Conservation (phyloP, 2,888 invertebrate species). For the Dryobota labecula region DNA sequence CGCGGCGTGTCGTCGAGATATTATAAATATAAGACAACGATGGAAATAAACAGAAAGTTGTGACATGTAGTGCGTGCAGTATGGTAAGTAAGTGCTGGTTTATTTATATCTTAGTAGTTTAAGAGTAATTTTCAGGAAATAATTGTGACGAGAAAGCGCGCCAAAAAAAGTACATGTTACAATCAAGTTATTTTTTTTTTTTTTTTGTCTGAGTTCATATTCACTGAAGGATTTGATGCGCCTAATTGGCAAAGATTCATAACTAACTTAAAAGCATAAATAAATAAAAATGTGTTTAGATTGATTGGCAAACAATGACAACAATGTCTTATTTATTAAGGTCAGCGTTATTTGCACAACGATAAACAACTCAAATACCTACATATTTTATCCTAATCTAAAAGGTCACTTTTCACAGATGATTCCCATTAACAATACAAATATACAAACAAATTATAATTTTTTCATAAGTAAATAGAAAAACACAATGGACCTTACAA, state of each 20-base stretch:
- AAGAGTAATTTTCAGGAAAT: not conserved
- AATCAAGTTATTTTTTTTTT: not conserved
- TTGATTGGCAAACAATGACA: not conserved
- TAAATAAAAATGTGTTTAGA: not conserved
- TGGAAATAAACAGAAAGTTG: slow-evolving; percentile 55
- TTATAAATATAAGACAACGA: slow-evolving; percentile 66
- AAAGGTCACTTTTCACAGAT: slow-evolving; percentile 5
- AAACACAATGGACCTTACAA: too few species aligned
- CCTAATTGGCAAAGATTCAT: not conserved
- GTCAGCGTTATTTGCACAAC: not conserved
- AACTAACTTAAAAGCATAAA: not conserved
- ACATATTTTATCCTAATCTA: slow-evolving; percentile 9
- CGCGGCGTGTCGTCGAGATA: slow-evolving; percentile 46
- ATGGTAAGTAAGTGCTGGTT: slow-evolving; percentile 63
- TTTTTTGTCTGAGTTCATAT: not conserved
- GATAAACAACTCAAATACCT: slow-evolving; percentile 20
- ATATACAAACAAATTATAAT: slow-evolving; percentile 21
- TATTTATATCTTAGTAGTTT: not conserved
- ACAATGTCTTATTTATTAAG: not conserved
- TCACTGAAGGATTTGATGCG: not conserved
- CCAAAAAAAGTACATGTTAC: not conserved
- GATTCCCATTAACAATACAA: slow-evolving; percentile 11
- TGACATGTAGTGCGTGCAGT: slow-evolving; percentile 60
- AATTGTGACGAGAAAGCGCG: not conserved
- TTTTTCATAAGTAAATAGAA: slow-evolving; percentile 3